Conservation (phyloP, 1,140 invertebrate genomes). For the Capitella teleta region DNA sequence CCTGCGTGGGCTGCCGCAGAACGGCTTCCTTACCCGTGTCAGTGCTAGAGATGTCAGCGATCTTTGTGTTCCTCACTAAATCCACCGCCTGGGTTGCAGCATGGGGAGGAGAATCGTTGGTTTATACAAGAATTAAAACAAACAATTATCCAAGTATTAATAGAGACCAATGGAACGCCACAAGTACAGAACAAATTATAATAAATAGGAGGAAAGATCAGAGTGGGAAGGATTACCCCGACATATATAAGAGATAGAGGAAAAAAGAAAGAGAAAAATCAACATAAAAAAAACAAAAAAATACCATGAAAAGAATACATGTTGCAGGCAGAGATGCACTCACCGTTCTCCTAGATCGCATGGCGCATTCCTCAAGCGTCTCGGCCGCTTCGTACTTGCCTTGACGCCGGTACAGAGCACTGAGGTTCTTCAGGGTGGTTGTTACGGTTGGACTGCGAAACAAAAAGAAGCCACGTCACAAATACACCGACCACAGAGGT, state of each 20-base stretch:
- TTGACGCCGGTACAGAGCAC: constrained; percentile 90
- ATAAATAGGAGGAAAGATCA: no score
- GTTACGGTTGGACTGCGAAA: constrained; percentile 75
- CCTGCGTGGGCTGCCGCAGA: neutral
- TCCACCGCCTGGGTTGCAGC: constrained; percentile 65
- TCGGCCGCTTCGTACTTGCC: constrained; percentile 98
- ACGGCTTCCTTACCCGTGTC: constrained; percentile 25
- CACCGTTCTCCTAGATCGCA: constrained; percentile 38
- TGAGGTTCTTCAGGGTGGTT: constrained; percentile 89
- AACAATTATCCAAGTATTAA: no score
- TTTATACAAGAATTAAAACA: no score
- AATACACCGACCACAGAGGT: neutral
- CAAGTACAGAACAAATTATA: no score
- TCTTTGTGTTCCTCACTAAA: constrained; percentile 78
- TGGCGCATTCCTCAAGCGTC: constrained; percentile 85
- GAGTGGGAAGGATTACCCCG: no score
- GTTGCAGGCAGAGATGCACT: constrained; percentile 22
- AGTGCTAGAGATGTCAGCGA: constrained; percentile 53
- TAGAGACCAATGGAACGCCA: no score
- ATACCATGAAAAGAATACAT: no score
- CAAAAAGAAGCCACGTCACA: no score
- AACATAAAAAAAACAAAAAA: neutral
- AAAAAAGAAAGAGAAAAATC: neutral
- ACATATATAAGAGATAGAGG: no score
- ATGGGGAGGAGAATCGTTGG: constrained; percentile 16